Evolutionary conservation across 2,888 invertebrate genomes (phyloP).

Genomic region (Phortica magna): DNA sequence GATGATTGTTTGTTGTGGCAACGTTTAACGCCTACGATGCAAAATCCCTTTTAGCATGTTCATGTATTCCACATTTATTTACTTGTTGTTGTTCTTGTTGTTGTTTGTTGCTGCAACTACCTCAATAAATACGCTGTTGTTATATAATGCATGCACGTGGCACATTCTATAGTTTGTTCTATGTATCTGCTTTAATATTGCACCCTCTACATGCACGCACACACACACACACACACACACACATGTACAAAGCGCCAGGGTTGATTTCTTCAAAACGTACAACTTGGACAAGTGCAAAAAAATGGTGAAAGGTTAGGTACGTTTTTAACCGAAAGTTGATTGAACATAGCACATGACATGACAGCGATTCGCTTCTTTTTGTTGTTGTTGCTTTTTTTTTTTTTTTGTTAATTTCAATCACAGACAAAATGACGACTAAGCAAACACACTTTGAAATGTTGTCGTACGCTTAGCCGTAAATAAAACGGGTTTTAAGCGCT

Average conservation of each 20-base stretch:
- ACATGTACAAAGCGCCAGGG: slow-evolving; percentile 32
- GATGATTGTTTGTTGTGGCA: slow-evolving; percentile 64
- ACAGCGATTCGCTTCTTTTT: too few species aligned
- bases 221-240: slow-evolving; percentile 16
- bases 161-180: slow-evolving; percentile 3
- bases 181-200: slow-evolving; percentile 17
- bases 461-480: too few species aligned
- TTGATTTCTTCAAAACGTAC: slow-evolving; percentile 34
- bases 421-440: background rate
- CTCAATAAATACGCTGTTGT: slow-evolving; percentile 71
- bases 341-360: background rate
- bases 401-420: background rate
- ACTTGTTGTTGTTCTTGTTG: slow-evolving; percentile 25
- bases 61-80: slow-evolving; percentile 36
- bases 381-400: too few species aligned
- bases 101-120: slow-evolving; percentile 56
- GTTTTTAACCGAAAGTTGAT: background rate
- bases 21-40: slow-evolving; percentile 35
- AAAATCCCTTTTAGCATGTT: slow-evolving; percentile 40
- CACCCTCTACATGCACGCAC: slow-evolving; percentile 27
- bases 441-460: background rate
- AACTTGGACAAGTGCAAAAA: slow-evolving; percentile 58
- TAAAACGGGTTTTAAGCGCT: too few species aligned
- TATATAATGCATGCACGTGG: slow-evolving; percentile 12
- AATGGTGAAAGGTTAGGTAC: slow-evolving; percentile 61